phyloP scores from a whole-genome alignment of 2,113 vertebrate species.

The Mormyrus lacerda region DNA sequence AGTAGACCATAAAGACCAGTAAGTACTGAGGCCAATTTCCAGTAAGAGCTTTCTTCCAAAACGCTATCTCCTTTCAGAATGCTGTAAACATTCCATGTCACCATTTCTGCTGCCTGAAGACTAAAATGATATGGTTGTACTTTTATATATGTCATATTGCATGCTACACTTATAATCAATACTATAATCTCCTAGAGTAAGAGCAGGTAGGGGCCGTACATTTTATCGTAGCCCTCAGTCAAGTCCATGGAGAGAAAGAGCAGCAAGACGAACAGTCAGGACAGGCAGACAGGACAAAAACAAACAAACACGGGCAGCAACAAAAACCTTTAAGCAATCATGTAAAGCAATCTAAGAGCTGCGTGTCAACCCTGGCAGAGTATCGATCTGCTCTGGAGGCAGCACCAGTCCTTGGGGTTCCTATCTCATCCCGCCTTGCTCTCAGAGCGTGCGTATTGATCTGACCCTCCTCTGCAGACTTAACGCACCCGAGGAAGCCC shows the following conservation, averaged over 20 bases:
- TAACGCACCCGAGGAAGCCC: constrained; percentile 75
- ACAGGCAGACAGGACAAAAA: constrained; percentile 16
- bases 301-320: constrained; percentile 56
- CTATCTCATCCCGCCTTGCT: constrained; percentile 79
- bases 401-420: constrained; percentile 64
- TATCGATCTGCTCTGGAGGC: constrained; percentile 94
- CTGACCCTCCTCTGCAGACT: constrained; percentile 76
- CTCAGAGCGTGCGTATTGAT: constrained; percentile 90
- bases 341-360: constrained; percentile 93
- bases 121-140: background rate
- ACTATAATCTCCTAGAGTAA: background rate
- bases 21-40: background rate
- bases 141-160: background rate
- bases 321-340: constrained; percentile 95
- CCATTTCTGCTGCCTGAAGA: background rate
- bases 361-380: constrained; percentile 70
- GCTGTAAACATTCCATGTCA: background rate
- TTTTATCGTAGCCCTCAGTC: background rate
- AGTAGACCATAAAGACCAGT: background rate
- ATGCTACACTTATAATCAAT: background rate
- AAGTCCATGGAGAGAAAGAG: background rate
- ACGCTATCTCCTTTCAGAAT: background rate
- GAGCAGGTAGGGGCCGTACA: background rate
- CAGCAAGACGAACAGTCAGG: background rate
- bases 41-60: background rate